Percentiles rank a stretch among this genome's conserved stretches.
These are phyloP conservation scores for Lasioglossum figueresi DNA, from an alignment of 2,888 invertebrate species.

Conservation along the genomic window DNA sequence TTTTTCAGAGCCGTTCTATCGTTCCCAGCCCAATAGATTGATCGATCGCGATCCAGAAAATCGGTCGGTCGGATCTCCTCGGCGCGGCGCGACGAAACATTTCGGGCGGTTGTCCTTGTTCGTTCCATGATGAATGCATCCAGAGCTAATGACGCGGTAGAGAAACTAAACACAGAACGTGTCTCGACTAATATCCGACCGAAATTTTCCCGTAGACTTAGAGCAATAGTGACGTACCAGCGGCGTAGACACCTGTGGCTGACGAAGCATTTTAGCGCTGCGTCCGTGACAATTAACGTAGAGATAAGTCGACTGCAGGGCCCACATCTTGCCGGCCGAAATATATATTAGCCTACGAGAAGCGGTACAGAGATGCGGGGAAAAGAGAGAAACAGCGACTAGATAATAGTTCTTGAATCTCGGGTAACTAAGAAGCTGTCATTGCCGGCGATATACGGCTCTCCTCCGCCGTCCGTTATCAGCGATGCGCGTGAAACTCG, in stretches of 20 bases:
- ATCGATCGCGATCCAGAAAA: not conserved
- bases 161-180: not conserved
- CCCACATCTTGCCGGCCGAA: constrained; percentile 61
- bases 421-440: constrained; percentile 52
- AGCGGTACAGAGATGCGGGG: constrained; percentile 41
- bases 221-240: constrained; percentile 67
- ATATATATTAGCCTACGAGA: constrained; percentile 65
- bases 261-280: constrained; percentile 74
- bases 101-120: not conserved
- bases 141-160: not conserved
- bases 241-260: constrained; percentile 62
- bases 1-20: too few relatives aligned
- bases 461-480: constrained; percentile 34
- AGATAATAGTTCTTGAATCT: constrained; percentile 42
- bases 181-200: constrained; percentile 7
- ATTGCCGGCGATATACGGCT: constrained; percentile 47
- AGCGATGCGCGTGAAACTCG: constrained; percentile 11
- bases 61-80: constrained; percentile 15
- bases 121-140: not conserved
- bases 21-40: too few relatives aligned
- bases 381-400: not conserved
- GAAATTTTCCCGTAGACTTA: constrained; percentile 45
- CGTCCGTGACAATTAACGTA: constrained; percentile 74
- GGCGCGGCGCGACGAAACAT: not conserved
- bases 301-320: constrained; percentile 66